A percentile compares a stretch with the other conserved stretches of the same genome.
These are phyloP conservation scores for Ips nitidus DNA, from an alignment of 1,140 invertebrate species.

Conservation along the genomic window DNA sequence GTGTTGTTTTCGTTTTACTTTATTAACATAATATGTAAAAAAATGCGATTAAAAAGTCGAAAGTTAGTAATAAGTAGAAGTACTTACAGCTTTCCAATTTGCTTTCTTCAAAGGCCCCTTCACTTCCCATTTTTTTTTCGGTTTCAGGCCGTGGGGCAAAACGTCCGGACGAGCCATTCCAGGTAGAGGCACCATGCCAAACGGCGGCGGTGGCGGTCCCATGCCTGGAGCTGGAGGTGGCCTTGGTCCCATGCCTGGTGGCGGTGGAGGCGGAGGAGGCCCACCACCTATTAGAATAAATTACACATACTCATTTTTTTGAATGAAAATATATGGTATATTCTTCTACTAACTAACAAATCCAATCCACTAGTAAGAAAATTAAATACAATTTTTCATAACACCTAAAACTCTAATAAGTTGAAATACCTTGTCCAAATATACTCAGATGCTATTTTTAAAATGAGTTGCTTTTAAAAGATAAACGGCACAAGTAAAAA, in stretches of 20 bases:
- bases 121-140: slow-evolving; percentile 90
- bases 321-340: too few relatives aligned
- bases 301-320: too few relatives aligned
- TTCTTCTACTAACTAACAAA: too few relatives aligned
- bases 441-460: too few relatives aligned
- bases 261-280: slow-evolving; percentile 51
- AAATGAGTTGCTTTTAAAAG: too few relatives aligned
- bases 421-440: too few relatives aligned
- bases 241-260: slow-evolving; percentile 51
- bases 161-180: slow-evolving; percentile 56
- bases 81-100: slow-evolving; percentile 69
- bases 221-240: slow-evolving; percentile 53
- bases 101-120: slow-evolving; percentile 82
- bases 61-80: neutral
- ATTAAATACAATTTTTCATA: too few relatives aligned
- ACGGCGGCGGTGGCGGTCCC: slow-evolving; percentile 53
- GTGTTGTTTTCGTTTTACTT: too few relatives aligned
- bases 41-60: neutral
- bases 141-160: slow-evolving; percentile 85
- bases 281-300: slow-evolving; percentile 46
- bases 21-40: neutral
- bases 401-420: too few relatives aligned
- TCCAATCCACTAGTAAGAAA: too few relatives aligned
- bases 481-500: too few relatives aligned
- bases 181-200: slow-evolving; percentile 54